Evolutionary conservation across 2,797 vertebrate species (phyloP).

Genomic region (Ctenopoma kingsleyae): DNA sequence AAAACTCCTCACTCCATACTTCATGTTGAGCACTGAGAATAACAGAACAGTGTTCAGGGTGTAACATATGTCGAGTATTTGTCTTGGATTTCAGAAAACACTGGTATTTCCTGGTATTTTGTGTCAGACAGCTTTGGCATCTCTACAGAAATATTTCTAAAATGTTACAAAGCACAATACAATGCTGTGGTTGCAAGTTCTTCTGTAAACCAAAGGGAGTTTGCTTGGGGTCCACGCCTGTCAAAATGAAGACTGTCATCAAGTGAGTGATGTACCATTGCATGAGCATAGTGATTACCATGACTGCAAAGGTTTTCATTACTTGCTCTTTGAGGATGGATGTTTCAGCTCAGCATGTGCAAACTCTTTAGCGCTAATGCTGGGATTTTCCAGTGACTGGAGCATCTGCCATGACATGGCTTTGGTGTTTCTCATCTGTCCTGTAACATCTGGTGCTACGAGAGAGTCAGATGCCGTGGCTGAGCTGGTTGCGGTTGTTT

Average conservation of each 20-base stretch:
- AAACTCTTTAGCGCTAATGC: conserved; percentile 31
- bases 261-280: conserved; percentile 59
- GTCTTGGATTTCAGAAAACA: conserved; percentile 64
- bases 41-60: conserved; percentile 24
- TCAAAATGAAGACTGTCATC: conserved; percentile 72
- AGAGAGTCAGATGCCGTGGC: conserved; percentile 34
- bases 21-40: conserved; percentile 14
- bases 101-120: conserved; percentile 75
- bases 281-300: conserved; percentile 70
- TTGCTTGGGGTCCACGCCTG: conserved; percentile 61
- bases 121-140: conserved; percentile 56
- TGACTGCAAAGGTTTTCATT: conserved; percentile 66
- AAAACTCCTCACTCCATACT: conserved; percentile 17
- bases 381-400: conserved; percentile 67
- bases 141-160: conserved; percentile 48
- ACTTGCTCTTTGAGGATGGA: conserved; percentile 27
- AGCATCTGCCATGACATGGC: conserved; percentile 45
- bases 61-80: conserved; percentile 66
- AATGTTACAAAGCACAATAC: conserved; percentile 65
- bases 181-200: conserved; percentile 31
- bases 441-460: conserved; percentile 67
- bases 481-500: conserved; percentile 50
- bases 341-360: conserved; percentile 22
- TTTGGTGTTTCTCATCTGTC: conserved; percentile 47
- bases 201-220: conserved; percentile 54